These are phyloP conservation scores for Pachliopta kotzebuea DNA, from an alignment of 2,888 invertebrate genomes.

Conservation along the genomic window DNA sequence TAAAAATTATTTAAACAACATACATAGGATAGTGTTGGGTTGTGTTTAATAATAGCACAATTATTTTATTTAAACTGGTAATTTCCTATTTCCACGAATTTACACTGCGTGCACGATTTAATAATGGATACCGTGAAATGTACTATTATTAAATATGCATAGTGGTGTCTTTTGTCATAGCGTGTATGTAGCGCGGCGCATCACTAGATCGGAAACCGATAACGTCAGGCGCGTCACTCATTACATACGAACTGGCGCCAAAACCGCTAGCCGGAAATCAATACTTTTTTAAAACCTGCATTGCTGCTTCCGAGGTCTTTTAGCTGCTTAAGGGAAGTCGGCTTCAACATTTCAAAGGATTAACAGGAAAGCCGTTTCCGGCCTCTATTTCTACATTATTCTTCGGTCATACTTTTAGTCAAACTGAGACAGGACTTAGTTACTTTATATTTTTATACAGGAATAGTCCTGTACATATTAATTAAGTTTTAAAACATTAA, in stretches of 20 bases:
- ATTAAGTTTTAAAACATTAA: no score
- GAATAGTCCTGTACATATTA: no score
- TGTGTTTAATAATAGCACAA: neutral
- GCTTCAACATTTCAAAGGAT: constrained; percentile 28
- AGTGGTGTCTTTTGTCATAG: constrained; percentile 28
- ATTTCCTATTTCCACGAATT: neutral
- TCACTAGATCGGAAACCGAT: constrained; percentile 66
- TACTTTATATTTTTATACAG: no score
- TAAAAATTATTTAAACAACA: no score
- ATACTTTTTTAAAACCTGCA: constrained; percentile 50
- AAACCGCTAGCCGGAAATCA: constrained; percentile 70
- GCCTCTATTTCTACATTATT: constrained; percentile 15
- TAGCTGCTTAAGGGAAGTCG: constrained; percentile 31
- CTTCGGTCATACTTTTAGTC: neutral
- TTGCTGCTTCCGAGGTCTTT: constrained; percentile 39
- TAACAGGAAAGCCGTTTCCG: constrained; percentile 31
- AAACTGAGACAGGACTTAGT: no score
- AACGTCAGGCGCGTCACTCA: constrained; percentile 57
- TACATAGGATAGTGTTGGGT: no score
- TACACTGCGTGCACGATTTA: neutral
- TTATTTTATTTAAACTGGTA: neutral
- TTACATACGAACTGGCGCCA: constrained; percentile 55
- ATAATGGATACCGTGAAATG: constrained; percentile 1
- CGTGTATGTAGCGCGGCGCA: constrained; percentile 21
- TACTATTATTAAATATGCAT: constrained; percentile 27